These are phyloP conservation scores for Diadema setosum DNA, from an alignment of 35 echinoderm and acorn worm genomes.

Conservation along the genomic window DNA sequence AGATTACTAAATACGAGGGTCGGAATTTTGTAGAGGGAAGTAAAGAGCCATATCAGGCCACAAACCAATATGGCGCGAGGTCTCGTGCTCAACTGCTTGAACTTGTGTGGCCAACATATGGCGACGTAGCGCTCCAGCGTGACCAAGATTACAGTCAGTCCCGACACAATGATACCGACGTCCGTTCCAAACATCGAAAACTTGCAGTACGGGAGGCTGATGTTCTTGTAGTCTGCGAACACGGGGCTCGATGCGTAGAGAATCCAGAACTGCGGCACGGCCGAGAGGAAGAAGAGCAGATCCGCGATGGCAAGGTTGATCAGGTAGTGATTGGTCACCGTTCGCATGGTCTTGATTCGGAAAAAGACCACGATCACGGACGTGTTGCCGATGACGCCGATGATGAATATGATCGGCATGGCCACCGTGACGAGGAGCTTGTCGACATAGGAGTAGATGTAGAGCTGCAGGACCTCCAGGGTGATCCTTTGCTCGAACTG, in stretches of 20 bases:
- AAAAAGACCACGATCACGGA: slow-evolving; percentile 81
- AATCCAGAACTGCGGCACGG: slow-evolving; percentile 80
- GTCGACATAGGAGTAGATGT: slow-evolving; percentile 69
- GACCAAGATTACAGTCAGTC: slow-evolving; percentile 74
- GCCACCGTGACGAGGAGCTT: slow-evolving; percentile 69
- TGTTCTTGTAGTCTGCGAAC: slow-evolving; percentile 54
- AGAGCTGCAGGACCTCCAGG: not conserved
- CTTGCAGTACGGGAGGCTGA: slow-evolving; percentile 71
- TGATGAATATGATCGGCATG: slow-evolving; percentile 90
- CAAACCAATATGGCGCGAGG: slow-evolving; percentile 60
- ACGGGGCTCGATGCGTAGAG: slow-evolving; percentile 56
- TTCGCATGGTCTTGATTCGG: slow-evolving; percentile 80
- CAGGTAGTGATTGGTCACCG: slow-evolving; percentile 96
- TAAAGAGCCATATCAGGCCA: slow-evolving; percentile 63
- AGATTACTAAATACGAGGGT: slow-evolving; percentile 40
- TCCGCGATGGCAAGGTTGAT: slow-evolving; percentile 86
- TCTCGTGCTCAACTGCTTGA: slow-evolving; percentile 73
- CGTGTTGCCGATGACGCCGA: slow-evolving; percentile 86
- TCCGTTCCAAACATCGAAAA: slow-evolving; percentile 50
- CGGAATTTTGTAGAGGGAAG: slow-evolving; percentile 78
- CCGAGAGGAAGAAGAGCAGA: slow-evolving; percentile 72
- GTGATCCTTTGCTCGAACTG: not conserved
- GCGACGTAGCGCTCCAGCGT: slow-evolving; percentile 89
- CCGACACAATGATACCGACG: slow-evolving; percentile 60
- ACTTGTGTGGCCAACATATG: slow-evolving; percentile 94